phyloP scores from a whole-genome alignment of 1,140 invertebrate species.

The Charaxes varanes region DNA sequence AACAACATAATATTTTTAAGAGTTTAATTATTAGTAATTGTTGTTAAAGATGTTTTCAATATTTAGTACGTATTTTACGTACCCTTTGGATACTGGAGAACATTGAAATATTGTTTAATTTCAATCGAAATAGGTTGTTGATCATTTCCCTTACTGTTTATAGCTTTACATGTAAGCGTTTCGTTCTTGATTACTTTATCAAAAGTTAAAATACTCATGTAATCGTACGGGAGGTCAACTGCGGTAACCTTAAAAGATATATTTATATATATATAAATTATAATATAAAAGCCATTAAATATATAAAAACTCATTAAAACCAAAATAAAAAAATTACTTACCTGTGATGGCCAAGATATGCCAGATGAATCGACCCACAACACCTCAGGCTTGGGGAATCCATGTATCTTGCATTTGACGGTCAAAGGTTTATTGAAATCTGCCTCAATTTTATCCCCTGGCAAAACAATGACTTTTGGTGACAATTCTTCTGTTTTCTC shows the following conservation, averaged over 20 bases:
- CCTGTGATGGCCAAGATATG: neutral
- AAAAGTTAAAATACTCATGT: conserved; percentile 1
- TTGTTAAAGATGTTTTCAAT: neutral
- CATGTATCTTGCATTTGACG: neutral
- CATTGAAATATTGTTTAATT: neutral
- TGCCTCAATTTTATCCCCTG: neutral
- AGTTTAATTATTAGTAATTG: no score
- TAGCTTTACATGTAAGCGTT: neutral
- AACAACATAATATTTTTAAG: no score
- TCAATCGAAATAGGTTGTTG: neutral
- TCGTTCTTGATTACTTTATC: neutral
- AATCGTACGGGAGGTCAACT: conserved; percentile 3
- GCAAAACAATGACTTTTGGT: conserved; percentile 1
- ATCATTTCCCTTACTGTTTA: conserved; percentile 1
- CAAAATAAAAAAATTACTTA: neutral
- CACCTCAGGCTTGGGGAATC: neutral
- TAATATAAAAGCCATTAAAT: neutral
- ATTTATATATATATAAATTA: neutral
- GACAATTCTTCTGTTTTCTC: neutral
- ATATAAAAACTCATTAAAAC: neutral
- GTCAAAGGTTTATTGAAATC: neutral
- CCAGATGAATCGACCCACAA: neutral
- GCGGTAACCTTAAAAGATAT: neutral
- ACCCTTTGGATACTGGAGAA: conserved; percentile 1
- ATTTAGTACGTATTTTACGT: neutral